These are phyloP conservation scores for Sceloporus undulatus DNA, from an alignment of 2,113 vertebrate genomes.

Conservation along the genomic window DNA sequence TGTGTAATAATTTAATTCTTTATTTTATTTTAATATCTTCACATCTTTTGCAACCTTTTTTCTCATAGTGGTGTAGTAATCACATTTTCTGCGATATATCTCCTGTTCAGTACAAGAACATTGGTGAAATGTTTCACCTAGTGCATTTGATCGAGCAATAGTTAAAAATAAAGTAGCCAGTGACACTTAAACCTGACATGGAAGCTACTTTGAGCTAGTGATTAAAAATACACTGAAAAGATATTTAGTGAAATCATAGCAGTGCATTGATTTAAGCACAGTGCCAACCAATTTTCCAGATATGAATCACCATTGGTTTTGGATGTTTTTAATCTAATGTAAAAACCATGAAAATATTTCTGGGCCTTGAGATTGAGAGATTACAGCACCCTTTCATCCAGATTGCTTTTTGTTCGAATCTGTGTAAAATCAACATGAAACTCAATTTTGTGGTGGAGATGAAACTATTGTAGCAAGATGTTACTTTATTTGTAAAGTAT, in stretches of 20 bases:
- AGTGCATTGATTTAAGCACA: conserved; percentile 1
- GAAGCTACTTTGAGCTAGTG: neutral
- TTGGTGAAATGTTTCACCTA: neutral
- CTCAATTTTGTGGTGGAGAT: conserved; percentile 26
- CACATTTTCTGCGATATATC: neutral
- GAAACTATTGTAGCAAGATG: conserved; percentile 27
- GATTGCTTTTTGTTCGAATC: conserved; percentile 22
- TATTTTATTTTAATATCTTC: neutral
- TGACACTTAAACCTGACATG: neutral
- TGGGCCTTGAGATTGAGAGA: conserved; percentile 24
- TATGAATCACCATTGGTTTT: conserved; percentile 16
- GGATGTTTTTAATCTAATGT: conserved; percentile 27
- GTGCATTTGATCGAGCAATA: neutral
- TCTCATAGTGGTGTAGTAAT: neutral
- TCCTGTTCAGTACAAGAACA: neutral
- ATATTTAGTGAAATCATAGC: neutral
- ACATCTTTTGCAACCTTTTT: neutral
- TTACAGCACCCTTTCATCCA: conserved; percentile 32
- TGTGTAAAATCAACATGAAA: conserved; percentile 20
- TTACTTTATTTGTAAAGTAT: conserved; percentile 35
- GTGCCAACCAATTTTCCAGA: neutral
- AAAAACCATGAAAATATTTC: conserved; percentile 28
- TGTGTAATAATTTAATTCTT: neutral
- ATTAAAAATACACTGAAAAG: neutral
- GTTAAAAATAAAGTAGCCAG: neutral